A percentile compares a stretch with the other conserved stretches of the same genome.
phyloP scores from a whole-genome alignment of 1,140 invertebrate genomes.

The Drosophila triauraria region DNA sequence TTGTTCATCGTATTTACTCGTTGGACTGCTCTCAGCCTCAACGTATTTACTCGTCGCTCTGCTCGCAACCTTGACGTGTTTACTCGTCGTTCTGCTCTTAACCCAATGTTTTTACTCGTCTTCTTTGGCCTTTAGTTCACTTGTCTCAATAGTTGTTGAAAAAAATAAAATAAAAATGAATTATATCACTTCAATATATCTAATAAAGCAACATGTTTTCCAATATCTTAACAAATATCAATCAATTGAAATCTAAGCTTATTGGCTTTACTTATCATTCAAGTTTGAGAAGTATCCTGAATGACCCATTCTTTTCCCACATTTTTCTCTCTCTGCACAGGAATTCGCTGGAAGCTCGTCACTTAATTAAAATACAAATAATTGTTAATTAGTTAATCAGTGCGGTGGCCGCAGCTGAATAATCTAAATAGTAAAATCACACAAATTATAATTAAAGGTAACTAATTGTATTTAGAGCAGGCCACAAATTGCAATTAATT shows the following conservation, averaged over 20 bases:
- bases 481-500: constrained; percentile 77
- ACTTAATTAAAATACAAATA: constrained; percentile 43
- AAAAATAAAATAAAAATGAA: too few relatives aligned
- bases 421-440: constrained; percentile 54
- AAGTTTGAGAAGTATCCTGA: background rate
- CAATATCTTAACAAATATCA: background rate
- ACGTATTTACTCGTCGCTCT: background rate
- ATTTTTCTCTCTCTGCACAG: background rate
- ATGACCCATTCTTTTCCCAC: background rate
- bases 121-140: background rate
- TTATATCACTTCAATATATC: background rate
- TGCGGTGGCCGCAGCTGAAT: constrained; percentile 47
- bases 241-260: background rate
- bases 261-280: background rate
- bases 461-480: constrained; percentile 65
- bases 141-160: background rate
- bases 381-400: constrained; percentile 64
- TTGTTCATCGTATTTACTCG: background rate
- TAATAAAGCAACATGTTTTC: background rate
- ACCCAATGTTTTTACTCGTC: too few relatives aligned
- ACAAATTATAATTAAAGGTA: constrained; percentile 75
- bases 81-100: background rate
- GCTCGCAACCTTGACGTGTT: too few relatives aligned
- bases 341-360: background rate
- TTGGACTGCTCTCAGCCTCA: background rate